These are phyloP conservation scores for Phenganax marumi DNA, from an alignment of 92 coral and sea anemone species.

Conservation along the genomic window DNA sequence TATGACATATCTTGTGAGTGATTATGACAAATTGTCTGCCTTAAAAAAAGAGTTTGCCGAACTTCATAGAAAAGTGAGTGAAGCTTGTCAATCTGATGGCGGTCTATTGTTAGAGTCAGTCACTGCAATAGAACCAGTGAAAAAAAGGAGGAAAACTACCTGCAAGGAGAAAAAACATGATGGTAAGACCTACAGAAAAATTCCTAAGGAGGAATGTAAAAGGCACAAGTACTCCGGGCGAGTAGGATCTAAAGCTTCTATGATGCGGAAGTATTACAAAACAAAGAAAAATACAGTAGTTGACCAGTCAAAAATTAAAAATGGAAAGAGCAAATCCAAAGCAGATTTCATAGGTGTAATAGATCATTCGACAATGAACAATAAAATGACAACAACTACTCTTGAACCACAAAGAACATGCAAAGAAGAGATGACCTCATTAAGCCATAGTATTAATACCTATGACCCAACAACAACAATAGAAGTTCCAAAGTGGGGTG, in stretches of 20 bases:
- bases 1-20: conserved; percentile 1
- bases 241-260: background rate
- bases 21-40: background rate
- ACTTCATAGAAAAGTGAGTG: background rate
- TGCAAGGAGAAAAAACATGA: background rate
- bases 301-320: background rate
- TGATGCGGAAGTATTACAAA: conserved; percentile 1
- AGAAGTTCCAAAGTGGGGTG: conserved; percentile 9
- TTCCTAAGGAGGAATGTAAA: conserved; percentile 2
- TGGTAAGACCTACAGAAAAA: background rate
- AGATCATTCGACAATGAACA: background rate
- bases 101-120: background rate
- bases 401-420: too few relatives aligned
- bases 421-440: too few relatives aligned
- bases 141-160: background rate
- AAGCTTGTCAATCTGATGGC: background rate
- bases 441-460: background rate
- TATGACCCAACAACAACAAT: conserved; percentile 6
- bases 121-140: background rate
- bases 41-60: background rate
- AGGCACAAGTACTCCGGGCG: background rate
- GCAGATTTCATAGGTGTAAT: background rate
- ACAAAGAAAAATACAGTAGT: background rate
- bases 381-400: too few relatives aligned
- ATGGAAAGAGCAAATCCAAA: background rate